Base-by-base conservation (phyloP, 2,113 vertebrate genomes). In the Asarcornis scutulata region DNA sequence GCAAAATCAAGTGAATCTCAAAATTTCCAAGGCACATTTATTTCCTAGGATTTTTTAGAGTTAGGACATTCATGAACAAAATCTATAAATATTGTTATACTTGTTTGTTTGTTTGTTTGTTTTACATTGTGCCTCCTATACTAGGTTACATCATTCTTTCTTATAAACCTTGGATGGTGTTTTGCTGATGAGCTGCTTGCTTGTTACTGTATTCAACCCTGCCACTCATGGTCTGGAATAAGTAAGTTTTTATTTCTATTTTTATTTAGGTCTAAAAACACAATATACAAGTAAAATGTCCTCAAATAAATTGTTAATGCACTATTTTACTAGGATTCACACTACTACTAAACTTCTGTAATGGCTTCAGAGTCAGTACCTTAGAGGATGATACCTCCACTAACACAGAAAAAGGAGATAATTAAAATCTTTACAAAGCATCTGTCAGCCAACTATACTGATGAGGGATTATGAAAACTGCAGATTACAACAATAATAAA, bases 351-450 rank as follows among this genome's bases (percentile, higher is more conserved):
- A 95, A 92, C 4, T 87, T 7, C n/a, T 63, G 20, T 92, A 96
- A 91, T 93, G 16, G 27, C 42, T 88, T n/a, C 21, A 67, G 44
- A 67, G 4, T 0, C 14, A 52, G 9, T 76, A 83, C 46, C 69
- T 81, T 52, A 69, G 76, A 84, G 53, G 31, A 77, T 60, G 88
- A 53, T 69, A 89, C 44, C 9, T 36, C 38, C 46, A 7, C 59
- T 85, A 64, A 86, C 17, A 69, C 27, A 52, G 52, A 67, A 86
- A 18, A 31, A 1, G 36, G 48, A 92, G 29, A 90, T 66, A 83
- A 92, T 85, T 84, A 94, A 90, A 89, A 88, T 15, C 46, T 53
- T 96, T 92, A 84, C 44, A 93, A 94, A 90, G 26, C 64, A 95
- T 75, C 83, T 94, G 82, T 84, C 56, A 91, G 60, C 50, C 40